Base-by-base conservation (phyloP, 2,113 vertebrate genomes). In the Fulica atra region DNA sequence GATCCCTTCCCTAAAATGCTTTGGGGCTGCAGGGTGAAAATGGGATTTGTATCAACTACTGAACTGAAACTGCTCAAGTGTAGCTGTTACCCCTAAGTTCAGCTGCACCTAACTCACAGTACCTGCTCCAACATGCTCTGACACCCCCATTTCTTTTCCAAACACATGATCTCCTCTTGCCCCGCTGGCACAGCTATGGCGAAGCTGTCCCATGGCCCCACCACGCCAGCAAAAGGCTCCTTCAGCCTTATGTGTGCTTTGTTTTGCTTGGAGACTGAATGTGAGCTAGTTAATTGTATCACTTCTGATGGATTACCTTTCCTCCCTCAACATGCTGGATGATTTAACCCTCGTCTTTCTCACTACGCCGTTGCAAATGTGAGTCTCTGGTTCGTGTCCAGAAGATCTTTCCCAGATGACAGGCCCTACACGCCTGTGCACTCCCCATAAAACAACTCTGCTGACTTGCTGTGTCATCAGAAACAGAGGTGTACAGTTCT, bases 371-470 rank as follows among this genome's bases (percentile, higher is more conserved):
- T 69, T 56, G 78, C 64, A 60, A 87, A 73, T 0, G 2, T 15
- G 46, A 40, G 25, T n/a, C 80, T 86, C 83, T 92, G 94, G 56
- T 81, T 83, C 51, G 60, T 48, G 59, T 71, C 33, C 2, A 59
- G 48, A 42, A 87, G 68, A 83, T 73, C 42, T 77, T 88, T 81
- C 72, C 93, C 93, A 93, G 93, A 72, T 81, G 77, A 86, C 87
- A 80, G 69, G 9, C 72, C 60, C 66, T 63, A 5, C 3, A 3
- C 17, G 59, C 68, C 85, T 74, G 77, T 72, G 81, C 73, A 50
- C 35, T 50, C 51, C 71, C 71, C 33, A 28, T 65, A 54, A 76
- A 89, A 64, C 50, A 56, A 25, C 68, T 83, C 81, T 46, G 66
- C 76, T 88, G 40, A 61, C 70, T 51, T 2, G 72, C 88, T 24